Percentiles rank a stretch among this genome's conserved stretches.
These are phyloP conservation scores for Ageneiosus marmoratus DNA, from an alignment of 2,113 vertebrate species.

Conservation along the genomic window DNA sequence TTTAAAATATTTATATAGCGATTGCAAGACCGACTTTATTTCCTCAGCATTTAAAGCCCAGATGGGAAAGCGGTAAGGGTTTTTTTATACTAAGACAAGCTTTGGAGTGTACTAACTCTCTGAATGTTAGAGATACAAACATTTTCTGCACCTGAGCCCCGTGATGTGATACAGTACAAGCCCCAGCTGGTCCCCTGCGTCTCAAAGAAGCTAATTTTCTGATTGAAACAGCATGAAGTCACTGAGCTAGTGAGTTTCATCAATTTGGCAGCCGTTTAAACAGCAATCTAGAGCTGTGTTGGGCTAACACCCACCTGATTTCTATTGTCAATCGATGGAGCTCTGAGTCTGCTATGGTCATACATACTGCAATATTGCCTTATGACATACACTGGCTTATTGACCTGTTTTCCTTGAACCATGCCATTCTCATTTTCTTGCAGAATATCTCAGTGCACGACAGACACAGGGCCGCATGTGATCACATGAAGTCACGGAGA, in stretches of 20 bases:
- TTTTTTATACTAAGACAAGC: neutral
- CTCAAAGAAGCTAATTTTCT: conserved; percentile 26
- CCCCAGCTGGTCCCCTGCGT: conserved; percentile 19
- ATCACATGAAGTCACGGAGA: neutral
- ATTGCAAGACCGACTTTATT: conserved; percentile 19
- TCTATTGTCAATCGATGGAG: conserved; percentile 70
- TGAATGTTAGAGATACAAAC: conserved; percentile 4
- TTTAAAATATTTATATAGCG: conserved; percentile 38
- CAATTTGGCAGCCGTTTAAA: conserved; percentile 69
- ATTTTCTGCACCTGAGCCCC: conserved; percentile 14
- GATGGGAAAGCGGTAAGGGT: neutral
- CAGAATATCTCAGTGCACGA: conserved; percentile 42
- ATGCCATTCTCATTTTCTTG: conserved; percentile 66
- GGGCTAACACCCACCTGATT: conserved; percentile 60
- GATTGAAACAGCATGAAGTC: conserved; percentile 37
- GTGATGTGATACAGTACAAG: conserved; percentile 7
- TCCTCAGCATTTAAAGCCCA: conserved; percentile 5
- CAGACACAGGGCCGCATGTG: conserved; percentile 16
- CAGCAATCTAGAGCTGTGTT: conserved; percentile 66
- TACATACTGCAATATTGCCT: conserved; percentile 68
- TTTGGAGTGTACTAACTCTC: conserved; percentile 11
- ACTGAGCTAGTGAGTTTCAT: conserved; percentile 53
- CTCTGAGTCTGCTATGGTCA: conserved; percentile 69
- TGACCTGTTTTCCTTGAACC: conserved; percentile 68
- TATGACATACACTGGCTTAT: conserved; percentile 69